Percentiles rank a stretch among this genome's conserved stretches.
phyloP scores from a whole-genome alignment of 1,140 invertebrate genomes.

The Drosophila bipectinata region DNA sequence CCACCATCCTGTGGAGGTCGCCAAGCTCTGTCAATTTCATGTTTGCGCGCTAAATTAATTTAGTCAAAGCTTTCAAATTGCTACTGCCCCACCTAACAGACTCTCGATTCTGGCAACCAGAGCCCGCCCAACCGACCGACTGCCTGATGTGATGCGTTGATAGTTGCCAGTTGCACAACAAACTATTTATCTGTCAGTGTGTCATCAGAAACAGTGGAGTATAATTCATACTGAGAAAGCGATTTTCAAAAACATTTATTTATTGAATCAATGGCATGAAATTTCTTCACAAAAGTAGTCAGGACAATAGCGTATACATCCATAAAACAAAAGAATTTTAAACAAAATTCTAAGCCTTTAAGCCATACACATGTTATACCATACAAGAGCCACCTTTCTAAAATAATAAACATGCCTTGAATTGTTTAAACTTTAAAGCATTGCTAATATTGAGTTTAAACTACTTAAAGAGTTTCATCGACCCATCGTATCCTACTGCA shows the following conservation, averaged over 20 bases:
- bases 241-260: background rate
- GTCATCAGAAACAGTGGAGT: slow-evolving; percentile 20
- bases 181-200: slow-evolving; percentile 40
- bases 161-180: slow-evolving; percentile 45
- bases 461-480: background rate
- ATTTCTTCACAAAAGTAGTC: too few relatives aligned
- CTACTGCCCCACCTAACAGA: slow-evolving; percentile 29
- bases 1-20: background rate
- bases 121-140: slow-evolving; percentile 7
- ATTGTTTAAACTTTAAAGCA: background rate
- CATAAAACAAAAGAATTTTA: background rate
- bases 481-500: slow-evolving; percentile 20
- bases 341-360: background rate
- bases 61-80: slow-evolving; percentile 68
- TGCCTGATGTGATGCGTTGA: slow-evolving; percentile 41
- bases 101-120: slow-evolving; percentile 41
- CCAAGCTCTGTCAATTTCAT: slow-evolving; percentile 62
- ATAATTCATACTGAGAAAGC: background rate
- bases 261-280: background rate
- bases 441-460: background rate
- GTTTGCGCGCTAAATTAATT: slow-evolving; percentile 80
- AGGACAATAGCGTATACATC: background rate
- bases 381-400: background rate
- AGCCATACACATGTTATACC: background rate
- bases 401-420: background rate